Conservation (phyloP, 2,888 invertebrate genomes). For the Antitype chi region DNA sequence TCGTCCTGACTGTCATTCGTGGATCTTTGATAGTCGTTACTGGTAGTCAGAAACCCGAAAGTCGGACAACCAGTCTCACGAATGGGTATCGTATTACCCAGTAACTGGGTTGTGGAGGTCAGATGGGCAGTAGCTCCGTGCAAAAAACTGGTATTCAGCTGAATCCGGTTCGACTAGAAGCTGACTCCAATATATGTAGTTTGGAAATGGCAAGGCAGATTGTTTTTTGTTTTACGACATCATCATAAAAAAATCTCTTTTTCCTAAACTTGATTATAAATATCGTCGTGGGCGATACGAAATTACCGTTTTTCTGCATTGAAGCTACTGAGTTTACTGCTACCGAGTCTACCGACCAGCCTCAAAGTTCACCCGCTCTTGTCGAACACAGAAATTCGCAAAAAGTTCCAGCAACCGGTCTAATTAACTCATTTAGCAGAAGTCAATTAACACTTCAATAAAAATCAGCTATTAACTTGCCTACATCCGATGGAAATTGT, state of each 20-base stretch:
- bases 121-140: too few species aligned
- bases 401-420: slow-evolving; percentile 21
- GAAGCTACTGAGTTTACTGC: neutral
- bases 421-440: slow-evolving; percentile 44
- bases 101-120: too few species aligned
- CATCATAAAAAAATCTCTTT: neutral
- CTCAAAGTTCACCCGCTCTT: slow-evolving; percentile 15
- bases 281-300: slow-evolving; percentile 2
- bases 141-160: too few species aligned
- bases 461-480: slow-evolving; percentile 37
- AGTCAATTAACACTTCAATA: slow-evolving; percentile 42
- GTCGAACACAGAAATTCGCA: slow-evolving; percentile 8
- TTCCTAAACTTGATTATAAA: slow-evolving; percentile 14
- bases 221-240: neutral
- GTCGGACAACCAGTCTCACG: too few species aligned
- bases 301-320: neutral
- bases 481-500: slow-evolving; percentile 36
- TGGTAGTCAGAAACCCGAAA: too few species aligned
- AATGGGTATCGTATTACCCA: too few species aligned
- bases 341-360: slow-evolving; percentile 5
- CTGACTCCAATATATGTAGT: too few species aligned
- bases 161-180: too few species aligned
- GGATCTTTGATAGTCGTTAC: too few species aligned
- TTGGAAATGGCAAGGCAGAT: too few species aligned
- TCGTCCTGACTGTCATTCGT: too few species aligned